Base-by-base conservation (phyloP, 2,888 invertebrate species). In the Drosophila glabriapex region DNA sequence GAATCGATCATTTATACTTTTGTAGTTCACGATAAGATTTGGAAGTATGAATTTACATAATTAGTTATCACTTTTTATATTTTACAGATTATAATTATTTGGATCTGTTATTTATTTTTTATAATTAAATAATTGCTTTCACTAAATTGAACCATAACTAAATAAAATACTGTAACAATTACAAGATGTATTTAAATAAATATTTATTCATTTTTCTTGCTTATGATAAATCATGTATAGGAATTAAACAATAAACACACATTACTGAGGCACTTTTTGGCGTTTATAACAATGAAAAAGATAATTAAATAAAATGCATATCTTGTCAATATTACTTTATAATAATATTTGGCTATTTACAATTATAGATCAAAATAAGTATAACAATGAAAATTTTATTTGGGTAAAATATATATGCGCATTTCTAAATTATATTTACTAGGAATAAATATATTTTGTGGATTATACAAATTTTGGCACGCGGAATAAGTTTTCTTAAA, bases 191-290 rank as follows among this genome's bases (percentile, higher is more conserved):
- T 73, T 54, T 70, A 68, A 59, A 80, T 79, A 73, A 70, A 63
- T 77, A 77, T 66, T 59, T 61, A 53, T 77, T 61, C 33, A 62
- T 54, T 41, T 56, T 22, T 33, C 28, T 68, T 67, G 76, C 65
- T 56, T 80, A 82, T 68, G 49, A 76, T 62, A 67, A 80, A 69
- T 76, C 35, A 72, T 75, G 62, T 73, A 68, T 60, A 63, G 77
- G 75, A 83, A 73, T 73, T 76, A 67, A 76, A 68, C 70, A 83
- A 76, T 84, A 88, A 74, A 78, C 67, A 90, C 77, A 78, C 80
- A 84, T 90, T 88, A 91, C 85, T 91, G 92, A 92, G 92, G 92
- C 92, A 92, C 92, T 92, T 92, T 91, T 91, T 91, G 92, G 91
- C 85, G 86, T 91, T 86, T 80, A 85, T 90, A 87, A 83, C 83